Evolutionary conservation across 1,140 invertebrate species (phyloP).

Genomic region (Hyles euphorbiae): DNA sequence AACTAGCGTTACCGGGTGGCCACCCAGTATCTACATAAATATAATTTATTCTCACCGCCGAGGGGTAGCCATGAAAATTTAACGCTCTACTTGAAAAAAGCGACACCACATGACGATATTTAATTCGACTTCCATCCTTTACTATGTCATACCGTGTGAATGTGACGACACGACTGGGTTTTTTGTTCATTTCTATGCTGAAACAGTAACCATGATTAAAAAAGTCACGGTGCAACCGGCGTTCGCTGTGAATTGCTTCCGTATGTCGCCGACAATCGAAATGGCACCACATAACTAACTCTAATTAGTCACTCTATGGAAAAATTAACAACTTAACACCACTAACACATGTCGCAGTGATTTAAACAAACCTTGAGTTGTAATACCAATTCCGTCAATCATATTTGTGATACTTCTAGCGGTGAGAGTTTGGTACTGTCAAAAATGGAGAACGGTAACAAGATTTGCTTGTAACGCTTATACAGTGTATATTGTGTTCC

Average conservation of each 20-base stretch:
- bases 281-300: constrained; percentile 2
- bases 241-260: constrained; percentile 34
- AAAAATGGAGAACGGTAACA: constrained; percentile 12
- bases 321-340: neutral
- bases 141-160: constrained; percentile 11
- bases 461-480: constrained; percentile 11
- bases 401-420: no score
- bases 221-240: constrained; percentile 59
- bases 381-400: no score
- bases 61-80: constrained; percentile 67
- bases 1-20: constrained; percentile 31
- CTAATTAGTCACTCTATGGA: constrained; percentile 5
- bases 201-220: constrained; percentile 47
- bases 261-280: constrained; percentile 23
- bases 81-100: constrained; percentile 53
- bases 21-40: constrained; percentile 68
- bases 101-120: constrained; percentile 47
- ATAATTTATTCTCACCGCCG: constrained; percentile 60
- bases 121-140: constrained; percentile 35
- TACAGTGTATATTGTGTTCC: neutral
- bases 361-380: no score
- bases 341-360: no score
- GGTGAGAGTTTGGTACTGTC: neutral
- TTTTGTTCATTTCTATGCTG: constrained; percentile 26
- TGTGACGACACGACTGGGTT: neutral